Conservation (phyloP, 2,888 invertebrate species). For the Hyposoter didymator region DNA sequence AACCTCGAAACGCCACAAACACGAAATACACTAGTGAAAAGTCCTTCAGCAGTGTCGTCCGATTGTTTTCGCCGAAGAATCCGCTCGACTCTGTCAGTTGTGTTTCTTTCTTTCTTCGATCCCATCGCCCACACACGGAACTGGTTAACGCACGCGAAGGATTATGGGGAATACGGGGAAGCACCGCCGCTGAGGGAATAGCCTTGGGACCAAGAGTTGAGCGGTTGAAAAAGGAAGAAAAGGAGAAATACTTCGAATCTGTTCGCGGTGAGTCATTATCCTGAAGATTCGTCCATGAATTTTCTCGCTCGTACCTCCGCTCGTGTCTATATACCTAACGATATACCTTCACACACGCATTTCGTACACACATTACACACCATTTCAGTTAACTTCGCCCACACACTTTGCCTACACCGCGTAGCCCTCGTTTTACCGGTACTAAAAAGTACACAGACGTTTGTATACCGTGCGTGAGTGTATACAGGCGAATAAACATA, state of each 20-base stretch:
- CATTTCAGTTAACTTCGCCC: slow-evolving; percentile 38
- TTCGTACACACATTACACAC: slow-evolving; percentile 10
- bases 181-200: slow-evolving; percentile 19
- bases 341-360: not conserved
- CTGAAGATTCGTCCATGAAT: slow-evolving; percentile 69
- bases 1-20: no score
- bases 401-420: slow-evolving; percentile 30
- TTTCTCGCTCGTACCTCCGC: slow-evolving; percentile 28
- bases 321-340: slow-evolving; percentile 9
- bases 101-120: not conserved
- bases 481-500: slow-evolving; percentile 10
- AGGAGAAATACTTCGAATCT: slow-evolving; percentile 66
- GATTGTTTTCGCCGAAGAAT: not conserved
- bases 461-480: slow-evolving; percentile 7
- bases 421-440: slow-evolving; percentile 29
- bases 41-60: not conserved
- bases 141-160: slow-evolving; percentile 44
- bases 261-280: slow-evolving; percentile 77
- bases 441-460: not conserved
- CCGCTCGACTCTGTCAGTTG: not conserved
- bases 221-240: slow-evolving; percentile 25
- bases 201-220: slow-evolving; percentile 29
- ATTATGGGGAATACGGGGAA: slow-evolving; percentile 50
- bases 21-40: not conserved
- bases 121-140: slow-evolving; percentile 35